Conservation (phyloP, 2,797 vertebrate genomes). For the Pseudochaenichthys georgianus region DNA sequence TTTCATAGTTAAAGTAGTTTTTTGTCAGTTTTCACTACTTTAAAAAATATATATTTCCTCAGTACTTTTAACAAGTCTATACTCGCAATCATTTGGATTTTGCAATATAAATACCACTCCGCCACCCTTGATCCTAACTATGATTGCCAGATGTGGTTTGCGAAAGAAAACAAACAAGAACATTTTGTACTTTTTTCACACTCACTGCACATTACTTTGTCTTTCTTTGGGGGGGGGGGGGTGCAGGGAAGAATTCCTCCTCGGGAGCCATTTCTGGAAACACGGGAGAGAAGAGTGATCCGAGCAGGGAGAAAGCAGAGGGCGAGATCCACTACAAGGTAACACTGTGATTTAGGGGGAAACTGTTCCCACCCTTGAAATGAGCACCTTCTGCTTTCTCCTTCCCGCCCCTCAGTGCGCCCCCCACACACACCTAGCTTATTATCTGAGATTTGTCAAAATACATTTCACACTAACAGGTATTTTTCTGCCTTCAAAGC, state of each 20-base stretch:
- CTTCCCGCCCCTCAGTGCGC: conserved; percentile 45
- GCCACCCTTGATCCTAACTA: conserved; percentile 30
- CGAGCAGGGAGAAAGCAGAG: conserved; percentile 71
- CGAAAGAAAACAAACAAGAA: conserved; percentile 53
- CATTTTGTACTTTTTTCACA: conserved; percentile 23
- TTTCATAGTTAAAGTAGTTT: not conserved
- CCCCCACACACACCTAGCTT: conserved; percentile 64
- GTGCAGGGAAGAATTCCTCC: conserved; percentile 82
- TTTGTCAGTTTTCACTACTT: too few species aligned
- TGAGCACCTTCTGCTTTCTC: conserved; percentile 39
- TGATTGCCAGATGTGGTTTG: conserved; percentile 51
- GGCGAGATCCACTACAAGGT: conserved; percentile 84
- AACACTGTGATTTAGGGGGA: conserved; percentile 69
- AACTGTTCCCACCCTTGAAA: conserved; percentile 62
- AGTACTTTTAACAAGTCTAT: conserved; percentile 2
- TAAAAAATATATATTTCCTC: not conserved
- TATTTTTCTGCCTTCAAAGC: conserved; percentile 89
- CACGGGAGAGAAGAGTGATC: conserved; percentile 54
- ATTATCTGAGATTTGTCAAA: conserved; percentile 90
- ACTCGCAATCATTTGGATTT: conserved; percentile 18
- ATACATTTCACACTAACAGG: conserved; percentile 89
- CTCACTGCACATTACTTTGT: conserved; percentile 43
- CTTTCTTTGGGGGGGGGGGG: conserved; percentile 31
- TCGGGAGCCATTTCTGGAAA: conserved; percentile 69
- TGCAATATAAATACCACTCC: conserved; percentile 44